phyloP scores from a whole-genome alignment of 2,888 invertebrate species.

The Drosophila peninsularis region DNA sequence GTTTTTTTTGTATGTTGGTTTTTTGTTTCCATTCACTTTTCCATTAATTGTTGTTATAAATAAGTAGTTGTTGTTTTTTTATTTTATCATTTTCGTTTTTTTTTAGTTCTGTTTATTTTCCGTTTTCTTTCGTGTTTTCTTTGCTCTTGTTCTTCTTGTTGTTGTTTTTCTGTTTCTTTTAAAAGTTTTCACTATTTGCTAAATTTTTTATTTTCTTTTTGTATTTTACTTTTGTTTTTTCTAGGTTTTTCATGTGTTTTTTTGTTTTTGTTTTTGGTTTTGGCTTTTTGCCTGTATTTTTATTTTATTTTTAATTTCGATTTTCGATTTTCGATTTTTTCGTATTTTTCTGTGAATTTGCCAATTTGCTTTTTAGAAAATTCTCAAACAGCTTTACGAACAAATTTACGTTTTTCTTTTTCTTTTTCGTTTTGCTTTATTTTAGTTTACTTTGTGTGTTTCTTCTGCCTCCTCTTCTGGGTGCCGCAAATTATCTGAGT shows the following conservation, averaged over 20 bases:
- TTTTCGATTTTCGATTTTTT: conserved; percentile 54
- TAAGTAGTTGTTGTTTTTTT: conserved; percentile 45
- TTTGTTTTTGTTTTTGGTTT: conserved; percentile 17
- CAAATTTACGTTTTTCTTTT: conserved; percentile 38
- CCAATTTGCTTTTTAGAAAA: conserved; percentile 62
- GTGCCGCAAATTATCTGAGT: conserved; percentile 60
- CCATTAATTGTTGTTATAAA: conserved; percentile 58
- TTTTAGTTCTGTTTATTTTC: conserved; percentile 37
- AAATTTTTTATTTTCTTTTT: conserved; percentile 28
- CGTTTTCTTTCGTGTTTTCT: conserved; percentile 25
- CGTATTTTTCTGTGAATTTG: conserved; percentile 33
- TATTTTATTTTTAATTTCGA: conserved; percentile 2
- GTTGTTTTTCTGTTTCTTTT: conserved; percentile 47
- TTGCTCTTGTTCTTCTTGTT: conserved; percentile 14
- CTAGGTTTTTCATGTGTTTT: conserved; percentile 6
- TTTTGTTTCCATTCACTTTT: conserved; percentile 50
- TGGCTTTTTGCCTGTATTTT: conserved; percentile 33
- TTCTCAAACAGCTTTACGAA: conserved; percentile 61
- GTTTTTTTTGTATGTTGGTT: conserved; percentile 36
- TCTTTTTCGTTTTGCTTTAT: background rate
- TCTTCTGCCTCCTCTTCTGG: conserved; percentile 32
- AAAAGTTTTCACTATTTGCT: conserved; percentile 62
- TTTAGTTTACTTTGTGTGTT: conserved; percentile 1
- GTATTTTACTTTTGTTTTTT: conserved; percentile 7
- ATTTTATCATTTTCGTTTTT: conserved; percentile 31